A percentile compares a stretch with the other conserved stretches of the same genome.
These are phyloP conservation scores for Napeogenes inachia DNA, from an alignment of 2,888 invertebrate species.

Conservation along the genomic window DNA sequence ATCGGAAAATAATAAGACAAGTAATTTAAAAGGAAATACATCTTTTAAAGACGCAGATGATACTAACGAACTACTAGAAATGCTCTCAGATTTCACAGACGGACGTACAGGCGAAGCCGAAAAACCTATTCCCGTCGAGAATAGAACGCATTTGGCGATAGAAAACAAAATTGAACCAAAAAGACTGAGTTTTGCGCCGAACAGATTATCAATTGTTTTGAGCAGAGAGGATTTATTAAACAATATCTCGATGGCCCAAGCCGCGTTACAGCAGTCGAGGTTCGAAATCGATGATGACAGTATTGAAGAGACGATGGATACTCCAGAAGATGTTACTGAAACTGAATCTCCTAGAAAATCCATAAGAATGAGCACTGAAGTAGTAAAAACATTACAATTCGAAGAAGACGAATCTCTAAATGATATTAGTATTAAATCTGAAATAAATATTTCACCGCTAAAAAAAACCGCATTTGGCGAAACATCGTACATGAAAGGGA, in stretches of 20 bases:
- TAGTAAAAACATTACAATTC: constrained; percentile 61
- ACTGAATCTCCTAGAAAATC: constrained; percentile 31
- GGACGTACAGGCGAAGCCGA: constrained; percentile 23
- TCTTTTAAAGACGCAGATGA: constrained; percentile 47
- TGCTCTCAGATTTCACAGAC: constrained; percentile 56
- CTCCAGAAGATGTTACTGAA: constrained; percentile 25
- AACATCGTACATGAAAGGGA: constrained; percentile 44
- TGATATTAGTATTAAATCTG: constrained; percentile 36
- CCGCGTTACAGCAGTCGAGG: constrained; percentile 47
- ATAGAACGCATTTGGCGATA: neutral
- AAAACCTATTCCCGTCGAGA: constrained; percentile 19
- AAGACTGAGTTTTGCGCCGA: constrained; percentile 41
- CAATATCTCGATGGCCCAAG: constrained; percentile 59
- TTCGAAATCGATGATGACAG: constrained; percentile 42
- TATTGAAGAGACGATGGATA: constrained; percentile 37
- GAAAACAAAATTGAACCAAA: constrained; percentile 28
- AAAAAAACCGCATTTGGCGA: constrained; percentile 57
- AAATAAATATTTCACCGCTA: constrained; percentile 40
- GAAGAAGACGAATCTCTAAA: constrained; percentile 54
- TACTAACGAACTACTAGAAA: constrained; percentile 55
- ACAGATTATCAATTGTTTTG: constrained; percentile 45
- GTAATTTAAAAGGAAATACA: constrained; percentile 28
- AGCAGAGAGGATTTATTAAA: constrained; percentile 53
- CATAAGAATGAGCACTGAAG: constrained; percentile 46
- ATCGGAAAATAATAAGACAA: constrained; percentile 24